Percentiles rank a stretch among this genome's conserved stretches.
These are phyloP conservation scores for Thecocarcelia acutangulata DNA, from an alignment of 2,888 invertebrate genomes.

Conservation along the genomic window DNA sequence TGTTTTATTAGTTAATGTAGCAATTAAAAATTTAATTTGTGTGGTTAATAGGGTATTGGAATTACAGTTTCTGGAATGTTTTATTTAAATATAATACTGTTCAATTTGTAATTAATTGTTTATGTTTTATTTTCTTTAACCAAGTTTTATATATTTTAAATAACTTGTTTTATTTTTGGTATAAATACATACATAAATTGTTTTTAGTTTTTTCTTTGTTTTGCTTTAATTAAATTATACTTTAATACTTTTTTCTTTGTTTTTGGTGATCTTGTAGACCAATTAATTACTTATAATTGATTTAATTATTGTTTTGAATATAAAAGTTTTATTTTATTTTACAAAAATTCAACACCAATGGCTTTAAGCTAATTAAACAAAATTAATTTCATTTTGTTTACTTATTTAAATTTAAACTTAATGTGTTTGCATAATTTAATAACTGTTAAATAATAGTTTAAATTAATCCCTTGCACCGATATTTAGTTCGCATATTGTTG, in stretches of 20 bases:
- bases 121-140: conserved; percentile 22
- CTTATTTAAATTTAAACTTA: conserved; percentile 56
- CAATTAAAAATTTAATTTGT: not conserved
- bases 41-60: not conserved
- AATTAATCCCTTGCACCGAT: conserved; percentile 68
- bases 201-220: conserved; percentile 1
- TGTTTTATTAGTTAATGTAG: not conserved
- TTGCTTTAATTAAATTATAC: conserved; percentile 41
- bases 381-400: conserved; percentile 37
- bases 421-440: conserved; percentile 19
- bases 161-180: conserved; percentile 48
- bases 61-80: conserved; percentile 21
- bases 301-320: conserved; percentile 61
- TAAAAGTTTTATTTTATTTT: conserved; percentile 57
- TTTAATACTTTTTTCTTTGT: conserved; percentile 54
- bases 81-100: conserved; percentile 55
- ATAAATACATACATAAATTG: conserved; percentile 62
- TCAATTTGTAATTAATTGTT: conserved; percentile 9
- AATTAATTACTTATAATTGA: conserved; percentile 65
- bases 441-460: conserved; percentile 26
- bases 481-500: conserved; percentile 51
- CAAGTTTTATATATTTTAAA: conserved; percentile 36
- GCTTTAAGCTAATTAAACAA: conserved; percentile 68
- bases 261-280: conserved; percentile 61
- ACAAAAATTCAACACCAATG: conserved; percentile 67